Evolutionary conservation across 2,888 invertebrate species (phyloP).

Genomic region (Drosophila diplacantha): DNA sequence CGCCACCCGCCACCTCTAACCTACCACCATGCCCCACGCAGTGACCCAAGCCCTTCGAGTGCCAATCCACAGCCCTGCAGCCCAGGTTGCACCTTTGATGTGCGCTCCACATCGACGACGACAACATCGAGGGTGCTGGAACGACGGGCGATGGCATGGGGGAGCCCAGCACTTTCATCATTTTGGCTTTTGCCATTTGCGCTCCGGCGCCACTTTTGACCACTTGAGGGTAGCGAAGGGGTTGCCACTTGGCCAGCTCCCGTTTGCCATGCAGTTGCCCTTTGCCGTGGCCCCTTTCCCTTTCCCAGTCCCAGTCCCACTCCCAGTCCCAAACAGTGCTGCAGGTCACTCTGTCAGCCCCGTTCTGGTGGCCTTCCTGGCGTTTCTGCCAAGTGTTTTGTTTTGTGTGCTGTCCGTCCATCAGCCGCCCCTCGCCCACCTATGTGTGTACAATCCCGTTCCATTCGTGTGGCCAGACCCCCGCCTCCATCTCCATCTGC

Average conservation of each 20-base stretch:
- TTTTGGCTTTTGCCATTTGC: conserved; percentile 70
- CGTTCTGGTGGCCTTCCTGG: conserved; percentile 34
- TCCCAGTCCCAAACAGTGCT: conserved; percentile 29
- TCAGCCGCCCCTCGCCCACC: conserved; percentile 1
- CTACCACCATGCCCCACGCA: not conserved
- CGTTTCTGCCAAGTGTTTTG: conserved; percentile 60
- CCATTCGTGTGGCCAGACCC: not conserved
- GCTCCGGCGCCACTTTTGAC: conserved; percentile 63
- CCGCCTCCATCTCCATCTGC: conserved; percentile 6
- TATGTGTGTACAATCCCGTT: not conserved
- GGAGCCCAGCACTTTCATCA: conserved; percentile 62
- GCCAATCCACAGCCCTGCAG: conserved; percentile 51
- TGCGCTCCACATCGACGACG: conserved; percentile 52
- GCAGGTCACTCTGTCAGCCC: conserved; percentile 64
- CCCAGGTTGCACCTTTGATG: conserved; percentile 63
- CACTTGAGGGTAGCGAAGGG: conserved; percentile 59
- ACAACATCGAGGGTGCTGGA: conserved; percentile 41
- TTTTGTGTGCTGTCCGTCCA: conserved; percentile 43
- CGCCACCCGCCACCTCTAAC: not conserved
- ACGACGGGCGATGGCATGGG: conserved; percentile 2
- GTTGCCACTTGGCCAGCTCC: conserved; percentile 61
- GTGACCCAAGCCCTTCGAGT: conserved; percentile 24
- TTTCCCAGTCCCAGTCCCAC: not conserved
- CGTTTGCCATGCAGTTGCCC: conserved; percentile 30
- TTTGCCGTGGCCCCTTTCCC: conserved; percentile 11